phyloP scores from a whole-genome alignment of 2,113 vertebrate species.

The Syrmaticus mikado region DNA sequence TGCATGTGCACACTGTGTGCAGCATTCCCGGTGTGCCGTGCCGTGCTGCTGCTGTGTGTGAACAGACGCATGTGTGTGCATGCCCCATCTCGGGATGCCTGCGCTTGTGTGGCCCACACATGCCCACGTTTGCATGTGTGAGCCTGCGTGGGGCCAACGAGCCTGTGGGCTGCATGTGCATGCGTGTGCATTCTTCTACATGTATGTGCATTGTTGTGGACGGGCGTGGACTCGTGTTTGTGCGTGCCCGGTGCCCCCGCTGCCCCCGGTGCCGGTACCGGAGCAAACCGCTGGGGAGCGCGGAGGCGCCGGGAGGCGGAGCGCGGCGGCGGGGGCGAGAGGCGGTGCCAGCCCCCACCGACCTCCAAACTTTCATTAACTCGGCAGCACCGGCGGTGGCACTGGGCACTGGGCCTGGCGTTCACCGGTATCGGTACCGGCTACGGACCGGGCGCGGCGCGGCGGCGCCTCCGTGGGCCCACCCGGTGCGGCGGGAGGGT shows the following conservation, averaged over 20 bases:
- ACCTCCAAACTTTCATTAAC: constrained; percentile 67
- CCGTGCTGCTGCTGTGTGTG: background rate
- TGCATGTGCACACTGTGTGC: fast-evolving
- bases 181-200: fast-evolving
- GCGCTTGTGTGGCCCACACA: fast-evolving
- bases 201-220: background rate
- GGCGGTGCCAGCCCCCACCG: constrained; percentile 37
- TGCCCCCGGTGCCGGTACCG: background rate
- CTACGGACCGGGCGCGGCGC: background rate
- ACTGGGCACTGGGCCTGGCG: background rate
- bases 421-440: background rate
- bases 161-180: background rate
- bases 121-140: fast-evolving
- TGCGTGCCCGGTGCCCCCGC: background rate
- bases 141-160: background rate
- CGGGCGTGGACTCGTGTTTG: background rate
- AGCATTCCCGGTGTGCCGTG: fast-evolving
- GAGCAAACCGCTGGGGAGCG: constrained; percentile 42
- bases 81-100: background rate
- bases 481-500: background rate
- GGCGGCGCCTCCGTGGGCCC: background rate
- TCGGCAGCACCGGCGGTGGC: constrained; percentile 3
- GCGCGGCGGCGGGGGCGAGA: constrained; percentile 40
- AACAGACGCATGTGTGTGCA: fast-evolving
- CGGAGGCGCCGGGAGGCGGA: background rate